A percentile compares a stretch with the other conserved stretches of the same genome.
Evolutionary conservation across 2,113 vertebrate species (phyloP).

Genomic region (Percina caprodes): DNA sequence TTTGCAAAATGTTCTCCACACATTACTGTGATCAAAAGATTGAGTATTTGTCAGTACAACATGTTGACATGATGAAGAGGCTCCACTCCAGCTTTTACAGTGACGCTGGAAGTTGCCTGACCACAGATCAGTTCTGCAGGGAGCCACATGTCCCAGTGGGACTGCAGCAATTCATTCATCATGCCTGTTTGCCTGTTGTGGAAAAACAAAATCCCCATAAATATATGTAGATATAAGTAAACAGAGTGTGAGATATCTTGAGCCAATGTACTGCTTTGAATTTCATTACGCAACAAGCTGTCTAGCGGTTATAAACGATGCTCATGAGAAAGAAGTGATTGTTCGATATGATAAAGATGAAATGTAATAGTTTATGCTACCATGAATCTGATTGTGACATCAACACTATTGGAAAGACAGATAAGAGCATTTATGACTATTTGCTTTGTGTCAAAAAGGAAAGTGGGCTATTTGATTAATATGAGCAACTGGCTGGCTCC

Average conservation of each 20-base stretch:
- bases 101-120: conserved; percentile 43
- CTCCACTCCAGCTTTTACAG: conserved; percentile 30
- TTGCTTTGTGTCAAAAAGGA: conserved; percentile 74
- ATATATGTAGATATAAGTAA: conserved; percentile 81
- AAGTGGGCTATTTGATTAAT: conserved; percentile 80
- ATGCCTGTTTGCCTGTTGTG: conserved; percentile 77
- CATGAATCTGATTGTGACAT: conserved; percentile 93
- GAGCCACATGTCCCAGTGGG: conserved; percentile 43
- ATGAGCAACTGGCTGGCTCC: conserved; percentile 50
- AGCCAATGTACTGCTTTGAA: conserved; percentile 85
- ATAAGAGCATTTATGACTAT: conserved; percentile 81
- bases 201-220: conserved; percentile 79
- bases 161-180: conserved; percentile 74
- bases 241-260: conserved; percentile 73
- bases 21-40: background rate
- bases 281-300: conserved; percentile 87
- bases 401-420: conserved; percentile 72
- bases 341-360: conserved; percentile 85
- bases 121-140: conserved; percentile 57
- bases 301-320: conserved; percentile 89
- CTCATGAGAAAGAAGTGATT: conserved; percentile 88
- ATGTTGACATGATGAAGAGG: conserved; percentile 31
- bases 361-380: conserved; percentile 94
- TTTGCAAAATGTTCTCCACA: background rate
- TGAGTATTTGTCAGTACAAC: conserved; percentile 6